Base-by-base conservation (phyloP, 2,113 vertebrate species). In the Aegypius monachus region DNA sequence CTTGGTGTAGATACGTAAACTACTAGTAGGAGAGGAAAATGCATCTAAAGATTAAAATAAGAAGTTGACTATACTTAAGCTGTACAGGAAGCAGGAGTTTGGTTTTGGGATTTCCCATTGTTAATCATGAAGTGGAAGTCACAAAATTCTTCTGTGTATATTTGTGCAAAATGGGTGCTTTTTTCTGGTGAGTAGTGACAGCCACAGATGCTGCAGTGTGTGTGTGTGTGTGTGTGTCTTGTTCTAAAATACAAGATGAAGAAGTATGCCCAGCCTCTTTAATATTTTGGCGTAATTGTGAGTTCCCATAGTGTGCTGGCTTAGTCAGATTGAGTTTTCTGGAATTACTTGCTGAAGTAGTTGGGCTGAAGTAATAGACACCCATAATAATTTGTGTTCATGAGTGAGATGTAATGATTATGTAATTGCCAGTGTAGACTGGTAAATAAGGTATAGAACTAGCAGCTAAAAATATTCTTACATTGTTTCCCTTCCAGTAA, bases 271-370 rank as follows among this genome's bases (percentile, higher is more conserved):
- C 3, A 2, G 5, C 53, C 53, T 81, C 45, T 73, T 43, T 20
- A 61, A 26, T 50, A 36, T 81, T 78, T 81, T 65, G 67, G 52
- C 8, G 1, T 42, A 65, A 27, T 53, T 66, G 16, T 65, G 81
- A 53, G 48, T 94, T 94, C 50, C 45, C 43, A 36, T 43, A 10
- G 34, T 47, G 13, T 77, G 40, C 81, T 91, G 81, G 20, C 73
- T 94, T 66, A 70, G 73, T 48, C 91, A 65, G 34, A 6, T 61
- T 15, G 68, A 63, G 75, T 53, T 93, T 58, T 83, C 74, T 92
- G 94, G 88, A 93, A 88, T 93, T 62, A 43, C 86, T 79, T 50
- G 80, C 94, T 79, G 65, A 71, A 68, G 88, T 75, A 88, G 74
- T 73, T 88, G 70, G 59, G 29, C 43, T 82, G 81, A 81, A 75